phyloP scores from a whole-genome alignment of 2,797 vertebrate species.

The Takifugu ocellatus region DNA sequence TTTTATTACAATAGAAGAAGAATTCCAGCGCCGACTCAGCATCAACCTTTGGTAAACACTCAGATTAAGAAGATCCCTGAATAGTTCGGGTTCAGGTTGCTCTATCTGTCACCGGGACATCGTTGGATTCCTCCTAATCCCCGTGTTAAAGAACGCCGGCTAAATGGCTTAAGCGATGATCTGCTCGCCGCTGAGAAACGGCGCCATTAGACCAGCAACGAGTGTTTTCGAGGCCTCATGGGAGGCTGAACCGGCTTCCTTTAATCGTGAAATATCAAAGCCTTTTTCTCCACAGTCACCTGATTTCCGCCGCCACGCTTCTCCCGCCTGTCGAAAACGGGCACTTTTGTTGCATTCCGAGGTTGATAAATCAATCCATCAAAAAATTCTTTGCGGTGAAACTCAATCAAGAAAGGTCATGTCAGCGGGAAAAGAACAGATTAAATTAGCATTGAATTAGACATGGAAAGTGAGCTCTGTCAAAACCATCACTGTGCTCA shows the following conservation, averaged over 20 bases:
- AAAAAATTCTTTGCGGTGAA: slow-evolving; percentile 99
- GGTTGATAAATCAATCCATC: slow-evolving; percentile 99
- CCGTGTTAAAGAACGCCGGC: slow-evolving; percentile 66
- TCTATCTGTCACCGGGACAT: slow-evolving; percentile 60
- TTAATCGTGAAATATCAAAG: slow-evolving; percentile 64
- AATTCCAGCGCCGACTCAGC: slow-evolving; percentile 59
- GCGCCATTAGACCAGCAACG: slow-evolving; percentile 55
- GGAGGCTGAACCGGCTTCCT: slow-evolving; percentile 56
- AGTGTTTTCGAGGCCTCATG: slow-evolving; percentile 14
- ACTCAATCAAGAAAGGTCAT: slow-evolving; percentile 99
- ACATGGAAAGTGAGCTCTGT: slow-evolving; percentile 99
- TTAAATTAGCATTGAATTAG: slow-evolving; percentile 99
- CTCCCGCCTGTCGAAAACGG: slow-evolving; percentile 77
- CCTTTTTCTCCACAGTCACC: slow-evolving; percentile 62
- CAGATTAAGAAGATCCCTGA: slow-evolving; percentile 65
- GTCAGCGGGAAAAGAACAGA: slow-evolving; percentile 99
- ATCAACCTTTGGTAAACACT: slow-evolving; percentile 69
- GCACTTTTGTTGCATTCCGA: slow-evolving; percentile 97
- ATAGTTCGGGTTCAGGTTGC: slow-evolving; percentile 51
- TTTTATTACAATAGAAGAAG: slow-evolving; percentile 38
- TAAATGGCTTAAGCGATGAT: slow-evolving; percentile 65
- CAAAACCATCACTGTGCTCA: slow-evolving; percentile 99
- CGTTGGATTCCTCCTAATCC: slow-evolving; percentile 67
- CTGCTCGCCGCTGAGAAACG: slow-evolving; percentile 26
- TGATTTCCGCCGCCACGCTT: slow-evolving; percentile 38